phyloP scores from a whole-genome alignment of 2,888 invertebrate species.

The Pristionchus maxplancki region DNA sequence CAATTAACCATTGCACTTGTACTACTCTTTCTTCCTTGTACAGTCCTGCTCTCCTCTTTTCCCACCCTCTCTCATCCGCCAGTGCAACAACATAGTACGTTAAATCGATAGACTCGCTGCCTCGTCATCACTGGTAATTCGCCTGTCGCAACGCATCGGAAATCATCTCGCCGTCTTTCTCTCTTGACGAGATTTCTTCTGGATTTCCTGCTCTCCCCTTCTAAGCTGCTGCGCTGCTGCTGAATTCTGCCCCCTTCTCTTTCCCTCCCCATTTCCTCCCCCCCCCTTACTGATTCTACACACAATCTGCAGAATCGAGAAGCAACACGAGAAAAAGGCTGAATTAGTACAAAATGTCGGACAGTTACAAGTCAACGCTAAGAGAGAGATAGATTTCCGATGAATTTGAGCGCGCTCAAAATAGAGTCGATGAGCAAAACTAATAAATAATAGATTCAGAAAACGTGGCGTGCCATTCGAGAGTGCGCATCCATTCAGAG shows the following conservation, averaged over 20 bases:
- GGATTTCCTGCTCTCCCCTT: not conserved
- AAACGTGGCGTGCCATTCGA: not conserved
- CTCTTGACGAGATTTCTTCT: slow-evolving; percentile 34
- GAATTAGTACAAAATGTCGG: not conserved
- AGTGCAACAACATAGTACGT: not conserved
- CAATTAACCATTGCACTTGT: not conserved
- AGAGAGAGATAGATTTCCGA: not conserved
- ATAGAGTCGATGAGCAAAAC: not conserved
- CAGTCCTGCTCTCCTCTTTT: not conserved
- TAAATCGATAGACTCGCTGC: not conserved
- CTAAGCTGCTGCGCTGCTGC: not conserved
- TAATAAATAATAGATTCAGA: not conserved
- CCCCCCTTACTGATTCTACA: slow-evolving; percentile 21
- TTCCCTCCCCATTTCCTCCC: slow-evolving; percentile 9
- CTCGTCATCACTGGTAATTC: slow-evolving; percentile 25
- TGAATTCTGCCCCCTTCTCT: slow-evolving; percentile 25
- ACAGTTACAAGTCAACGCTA: not conserved
- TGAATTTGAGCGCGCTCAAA: not conserved
- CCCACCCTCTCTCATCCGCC: not conserved
- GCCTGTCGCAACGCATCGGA: slow-evolving; percentile 27
- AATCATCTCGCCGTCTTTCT: not conserved
- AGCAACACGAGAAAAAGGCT: not conserved
- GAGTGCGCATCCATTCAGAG: not conserved
- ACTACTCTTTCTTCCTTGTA: not conserved
- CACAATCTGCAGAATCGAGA: not conserved